phyloP scores from a whole-genome alignment of 2,797 vertebrate species.

The Macropodus opercularis region DNA sequence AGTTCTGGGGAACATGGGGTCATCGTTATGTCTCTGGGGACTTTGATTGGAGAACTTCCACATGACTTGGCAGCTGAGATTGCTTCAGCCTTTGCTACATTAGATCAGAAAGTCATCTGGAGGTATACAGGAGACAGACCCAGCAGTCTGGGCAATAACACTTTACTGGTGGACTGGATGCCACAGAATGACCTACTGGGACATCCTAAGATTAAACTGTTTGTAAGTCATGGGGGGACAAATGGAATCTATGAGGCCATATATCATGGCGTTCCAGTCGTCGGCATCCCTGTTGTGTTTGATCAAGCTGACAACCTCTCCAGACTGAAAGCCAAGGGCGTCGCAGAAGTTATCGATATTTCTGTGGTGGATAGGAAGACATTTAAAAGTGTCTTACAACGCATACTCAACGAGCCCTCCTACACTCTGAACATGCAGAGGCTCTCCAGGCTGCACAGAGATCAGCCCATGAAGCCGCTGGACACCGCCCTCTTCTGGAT shows the following conservation, averaged over 20 bases:
- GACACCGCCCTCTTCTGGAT: conserved; percentile 81
- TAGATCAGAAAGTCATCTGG: conserved; percentile 83
- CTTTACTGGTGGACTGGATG: conserved; percentile 77
- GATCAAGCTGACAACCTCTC: conserved; percentile 77
- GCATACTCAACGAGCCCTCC: conserved; percentile 74
- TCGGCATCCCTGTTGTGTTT: conserved; percentile 73
- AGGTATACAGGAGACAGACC: conserved; percentile 72
- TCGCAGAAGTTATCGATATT: conserved; percentile 46
- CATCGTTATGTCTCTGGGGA: conserved; percentile 83
- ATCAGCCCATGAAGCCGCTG: conserved; percentile 67
- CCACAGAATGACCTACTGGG: conserved; percentile 81
- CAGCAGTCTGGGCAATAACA: conserved; percentile 76
- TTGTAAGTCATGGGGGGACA: conserved; percentile 80
- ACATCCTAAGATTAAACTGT: conserved; percentile 69
- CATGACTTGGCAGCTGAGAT: conserved; percentile 69
- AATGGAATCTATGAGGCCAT: conserved; percentile 77
- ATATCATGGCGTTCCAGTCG: conserved; percentile 70
- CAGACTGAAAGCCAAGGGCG: conserved; percentile 64
- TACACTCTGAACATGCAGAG: conserved; percentile 77
- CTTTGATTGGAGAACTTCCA: conserved; percentile 68
- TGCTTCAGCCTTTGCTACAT: conserved; percentile 72
- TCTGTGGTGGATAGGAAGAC: conserved; percentile 49
- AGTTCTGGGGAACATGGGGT: conserved; percentile 79
- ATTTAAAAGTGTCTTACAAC: conserved; percentile 67
- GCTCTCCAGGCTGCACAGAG: conserved; percentile 73